These are phyloP conservation scores for Anoncus sp. DNA, from an alignment of 2,888 invertebrate species.

Conservation along the genomic window DNA sequence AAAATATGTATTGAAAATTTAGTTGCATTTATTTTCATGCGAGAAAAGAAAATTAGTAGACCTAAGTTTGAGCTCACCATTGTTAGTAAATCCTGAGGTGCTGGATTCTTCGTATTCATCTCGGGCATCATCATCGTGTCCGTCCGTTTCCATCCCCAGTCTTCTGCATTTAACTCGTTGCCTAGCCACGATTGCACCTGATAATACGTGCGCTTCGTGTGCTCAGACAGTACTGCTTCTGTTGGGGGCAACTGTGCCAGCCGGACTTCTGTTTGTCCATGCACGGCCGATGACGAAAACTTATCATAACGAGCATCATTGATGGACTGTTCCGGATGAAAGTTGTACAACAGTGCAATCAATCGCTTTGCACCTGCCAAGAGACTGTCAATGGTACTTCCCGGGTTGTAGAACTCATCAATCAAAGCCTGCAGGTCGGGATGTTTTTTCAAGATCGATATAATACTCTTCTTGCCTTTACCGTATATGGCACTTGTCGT, in stretches of 20 bases:
- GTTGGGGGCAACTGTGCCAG: conserved; percentile 48
- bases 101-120: conserved; percentile 43
- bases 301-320: conserved; percentile 16
- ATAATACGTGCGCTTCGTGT: conserved; percentile 53
- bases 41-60: not conserved
- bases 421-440: not conserved
- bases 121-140: conserved; percentile 54
- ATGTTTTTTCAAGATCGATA: conserved; percentile 39
- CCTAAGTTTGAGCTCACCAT: conserved; percentile 17
- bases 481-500: conserved; percentile 51
- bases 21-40: conserved; percentile 10
- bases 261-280: conserved; percentile 8
- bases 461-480: conserved; percentile 46
- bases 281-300: conserved; percentile 3
- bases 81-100: conserved; percentile 33
- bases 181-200: conserved; percentile 67
- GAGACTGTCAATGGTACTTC: conserved; percentile 26
- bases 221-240: conserved; percentile 26
- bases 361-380: conserved; percentile 18
- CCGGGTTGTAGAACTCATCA: conserved; percentile 23
- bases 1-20: conserved; percentile 1
- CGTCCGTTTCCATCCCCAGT: conserved; percentile 63
- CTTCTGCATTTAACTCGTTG: conserved; percentile 55
- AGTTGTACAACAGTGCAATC: conserved; percentile 21
- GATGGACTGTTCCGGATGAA: not conserved